Evolutionary conservation across 2,888 invertebrate species (phyloP), one percentile per base, ranked within the genome.

Genomic region (Xanthia icteritia): DNA sequence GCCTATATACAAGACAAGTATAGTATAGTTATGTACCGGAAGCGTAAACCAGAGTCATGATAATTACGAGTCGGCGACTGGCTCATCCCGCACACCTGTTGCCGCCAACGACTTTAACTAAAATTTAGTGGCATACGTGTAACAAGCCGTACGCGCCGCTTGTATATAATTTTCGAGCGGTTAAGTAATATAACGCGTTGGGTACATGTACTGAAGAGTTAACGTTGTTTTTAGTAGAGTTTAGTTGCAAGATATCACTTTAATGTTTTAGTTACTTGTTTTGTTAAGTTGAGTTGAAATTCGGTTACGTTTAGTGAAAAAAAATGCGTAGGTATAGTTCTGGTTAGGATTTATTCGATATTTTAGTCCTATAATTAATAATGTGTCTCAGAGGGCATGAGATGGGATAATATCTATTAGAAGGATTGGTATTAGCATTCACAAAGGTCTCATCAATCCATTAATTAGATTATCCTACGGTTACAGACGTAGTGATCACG

Each of bases 71-170:
- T 91, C 94, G 93, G 92, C 89, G 88, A 90, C 91, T 91, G 92
- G 91, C 94, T 94, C 95, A 95, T 95, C 94, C 91, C 87, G 88
- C 90, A 90, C 96, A 96, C 96, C 95, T 96, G 96, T 96, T 96
- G 96, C 96, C 93, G 79, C 81, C 88, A 90, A 93, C 93, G 93
- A 95, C 94, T 94, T 94, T 93, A 95, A 95, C 95, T 95, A 93
- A 95, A 95, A 95, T 96, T 95, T 95, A 95, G 94, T 94, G 90
- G 90, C 92, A 94, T 94, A 96, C 95, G 94, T 95, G 95, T 93
- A 92, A 92, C 92, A 91, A 92, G 92, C 92, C 92, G 91, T 91
- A 91, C 89, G 92, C 93, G 92, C 92, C 92, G 93, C 93, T 94
- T 95, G 94, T 94, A 92, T 93, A 94, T 94, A 95, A 95, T 95